phyloP scores from a whole-genome alignment of 1,140 invertebrate genomes.

The Ridgeia piscesae region DNA sequence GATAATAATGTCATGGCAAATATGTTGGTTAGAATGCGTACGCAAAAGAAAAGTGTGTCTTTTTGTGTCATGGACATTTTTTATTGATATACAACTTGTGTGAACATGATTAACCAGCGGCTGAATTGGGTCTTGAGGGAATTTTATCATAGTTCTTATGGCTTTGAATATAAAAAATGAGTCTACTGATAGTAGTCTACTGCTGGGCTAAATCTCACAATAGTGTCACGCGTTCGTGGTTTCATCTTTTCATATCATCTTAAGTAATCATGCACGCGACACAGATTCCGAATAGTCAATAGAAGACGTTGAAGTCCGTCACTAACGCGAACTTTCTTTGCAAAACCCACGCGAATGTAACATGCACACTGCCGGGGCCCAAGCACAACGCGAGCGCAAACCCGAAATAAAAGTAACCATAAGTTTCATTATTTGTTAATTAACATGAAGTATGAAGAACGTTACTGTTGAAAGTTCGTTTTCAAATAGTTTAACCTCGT shows the following conservation, averaged over 20 bases:
- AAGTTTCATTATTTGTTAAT: neutral
- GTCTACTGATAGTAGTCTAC: neutral
- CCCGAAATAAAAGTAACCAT: neutral
- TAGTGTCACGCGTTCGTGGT: neutral
- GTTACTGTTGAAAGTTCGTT: too few species aligned
- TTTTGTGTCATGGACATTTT: too few species aligned
- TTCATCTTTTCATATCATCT: neutral
- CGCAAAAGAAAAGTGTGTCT: too few species aligned
- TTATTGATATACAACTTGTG: too few species aligned
- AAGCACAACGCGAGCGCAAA: neutral
- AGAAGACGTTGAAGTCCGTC: neutral
- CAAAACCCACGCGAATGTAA: neutral
- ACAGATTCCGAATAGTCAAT: neutral
- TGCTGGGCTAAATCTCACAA: neutral
- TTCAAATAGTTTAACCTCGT: too few species aligned
- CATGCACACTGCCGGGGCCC: neutral
- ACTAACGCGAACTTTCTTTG: neutral
- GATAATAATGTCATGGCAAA: too few species aligned
- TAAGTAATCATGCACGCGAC: neutral
- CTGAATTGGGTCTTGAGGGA: neutral
- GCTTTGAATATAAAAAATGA: neutral
- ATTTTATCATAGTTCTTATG: neutral
- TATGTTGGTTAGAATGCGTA: too few species aligned
- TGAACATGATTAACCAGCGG: neutral
- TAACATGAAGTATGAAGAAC: too few species aligned